Evolutionary conservation across 2,797 vertebrate genomes (phyloP).

Genomic region (Semotilus atromaculatus): DNA sequence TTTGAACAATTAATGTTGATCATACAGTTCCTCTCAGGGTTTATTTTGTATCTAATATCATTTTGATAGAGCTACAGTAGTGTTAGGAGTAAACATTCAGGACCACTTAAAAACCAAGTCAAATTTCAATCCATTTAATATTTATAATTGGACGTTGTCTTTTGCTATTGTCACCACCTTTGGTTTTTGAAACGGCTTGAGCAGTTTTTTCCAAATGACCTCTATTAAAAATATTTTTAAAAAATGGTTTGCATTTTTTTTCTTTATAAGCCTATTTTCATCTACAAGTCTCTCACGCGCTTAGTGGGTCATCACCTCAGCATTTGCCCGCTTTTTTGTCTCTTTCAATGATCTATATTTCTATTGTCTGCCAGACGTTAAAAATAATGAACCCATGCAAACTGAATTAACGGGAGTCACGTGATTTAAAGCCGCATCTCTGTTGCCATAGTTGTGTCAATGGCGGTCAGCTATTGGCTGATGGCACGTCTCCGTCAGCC

Average conservation of each 20-base stretch:
- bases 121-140: conserved; percentile 61
- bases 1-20: conserved; percentile 56
- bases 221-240: conserved; percentile 73
- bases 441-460: conserved; percentile 41
- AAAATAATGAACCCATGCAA: background rate
- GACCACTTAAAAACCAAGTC: conserved; percentile 48
- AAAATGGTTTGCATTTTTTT: conserved; percentile 40
- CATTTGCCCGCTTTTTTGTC: conserved; percentile 12
- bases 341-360: background rate
- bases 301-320: background rate
- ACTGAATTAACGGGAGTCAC: conserved; percentile 13
- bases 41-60: conserved; percentile 64
- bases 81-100: conserved; percentile 46
- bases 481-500: conserved; percentile 56
- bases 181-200: conserved; percentile 63
- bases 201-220: conserved; percentile 65
- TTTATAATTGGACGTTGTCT: conserved; percentile 52
- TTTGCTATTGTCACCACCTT: conserved; percentile 56
- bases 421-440: conserved; percentile 57
- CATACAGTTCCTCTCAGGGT: conserved; percentile 68
- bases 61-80: conserved; percentile 51
- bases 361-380: conserved; percentile 1
- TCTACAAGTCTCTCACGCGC: background rate
- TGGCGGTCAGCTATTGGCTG: conserved; percentile 65
- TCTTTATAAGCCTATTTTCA: conserved; percentile 6